Evolutionary conservation across 2,888 invertebrate genomes (phyloP), one percentile per base, ranked within the genome.

Genomic region (Acronicta aceris): DNA sequence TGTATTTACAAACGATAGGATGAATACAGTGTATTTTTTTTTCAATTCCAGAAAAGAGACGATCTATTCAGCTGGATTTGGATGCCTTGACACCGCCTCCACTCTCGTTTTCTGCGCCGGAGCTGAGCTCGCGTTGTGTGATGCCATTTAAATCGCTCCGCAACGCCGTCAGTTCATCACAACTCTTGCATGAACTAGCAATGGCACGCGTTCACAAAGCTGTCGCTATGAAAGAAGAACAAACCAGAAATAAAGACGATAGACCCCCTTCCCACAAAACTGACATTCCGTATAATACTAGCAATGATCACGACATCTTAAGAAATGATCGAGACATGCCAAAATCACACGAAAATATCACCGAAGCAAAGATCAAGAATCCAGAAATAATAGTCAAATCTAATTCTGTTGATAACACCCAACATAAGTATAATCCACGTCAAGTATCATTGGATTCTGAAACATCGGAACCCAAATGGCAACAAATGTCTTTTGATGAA

Each of bases 161-260:
- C 30, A 95, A 96, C 75, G 97, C 97, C 0, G 97, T 97, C 27
- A 98, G 98, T 82, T 98, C 98, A 3, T 97, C 97, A 0, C 98
- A 98, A 84, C 93, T 98, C 6, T 95, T 98, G 0, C 97, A 97
- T 85, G 98, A 98, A 85, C 95, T 96, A 46, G 97, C 97, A 12
- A 97, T 98, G 97, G 97, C 97, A 9, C 95, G 98, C 41, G 97
- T 98, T 84, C 97, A 97, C 84, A 96, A 97, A 86, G 97, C 97
- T 10, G 96, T 97, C 4, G 96, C 96, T 57, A 95, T 97, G 75
- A 97, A 97, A 85, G 97, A 98, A 86, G 95, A 96, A 17, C 96
- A 96, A 79, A 93, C 87, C 78, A 76, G 89, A 82, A 78, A 76
- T 52, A 82, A 86, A 70, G 78, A 86, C 52, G 81, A 80, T 41